These are phyloP conservation scores for Cyphomyrus plagiostoma DNA, from an alignment of 2,113 vertebrate species.

Conservation along the genomic window DNA sequence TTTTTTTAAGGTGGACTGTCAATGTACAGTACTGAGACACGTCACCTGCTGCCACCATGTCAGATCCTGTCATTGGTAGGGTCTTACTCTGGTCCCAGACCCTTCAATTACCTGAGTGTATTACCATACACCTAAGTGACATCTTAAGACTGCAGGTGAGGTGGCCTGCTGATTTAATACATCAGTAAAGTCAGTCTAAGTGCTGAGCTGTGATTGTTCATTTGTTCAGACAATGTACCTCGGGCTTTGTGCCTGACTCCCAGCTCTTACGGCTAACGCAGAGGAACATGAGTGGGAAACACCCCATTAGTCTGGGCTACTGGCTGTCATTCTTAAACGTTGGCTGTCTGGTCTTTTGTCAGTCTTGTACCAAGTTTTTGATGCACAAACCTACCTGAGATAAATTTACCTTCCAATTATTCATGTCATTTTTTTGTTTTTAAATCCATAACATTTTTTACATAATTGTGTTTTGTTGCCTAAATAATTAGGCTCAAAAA, in stretches of 20 bases:
- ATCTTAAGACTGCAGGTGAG: neutral
- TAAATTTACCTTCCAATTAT: neutral
- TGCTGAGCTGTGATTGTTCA: neutral
- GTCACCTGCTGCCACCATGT: neutral
- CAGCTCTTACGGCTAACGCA: neutral
- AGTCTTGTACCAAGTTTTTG: neutral
- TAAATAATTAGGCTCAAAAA: neutral
- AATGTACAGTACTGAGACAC: neutral
- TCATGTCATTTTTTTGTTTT: neutral
- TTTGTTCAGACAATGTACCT: neutral
- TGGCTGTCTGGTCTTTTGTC: neutral
- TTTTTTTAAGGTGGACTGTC: neutral
- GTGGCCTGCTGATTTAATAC: neutral
- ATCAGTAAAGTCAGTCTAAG: neutral
- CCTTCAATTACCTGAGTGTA: neutral
- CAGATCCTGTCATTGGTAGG: neutral
- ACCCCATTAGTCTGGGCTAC: neutral
- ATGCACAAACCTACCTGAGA: neutral
- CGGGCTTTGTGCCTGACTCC: neutral
- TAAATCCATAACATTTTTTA: neutral
- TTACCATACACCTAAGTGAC: neutral
- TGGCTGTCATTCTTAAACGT: neutral
- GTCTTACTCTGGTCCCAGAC: neutral
- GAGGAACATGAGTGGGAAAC: neutral
- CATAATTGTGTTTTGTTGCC: neutral